A percentile compares a stretch with the other conserved stretches of the same genome.
phyloP scores from a whole-genome alignment of 2,113 vertebrate genomes.

The Erythrolamprus reginae region DNA sequence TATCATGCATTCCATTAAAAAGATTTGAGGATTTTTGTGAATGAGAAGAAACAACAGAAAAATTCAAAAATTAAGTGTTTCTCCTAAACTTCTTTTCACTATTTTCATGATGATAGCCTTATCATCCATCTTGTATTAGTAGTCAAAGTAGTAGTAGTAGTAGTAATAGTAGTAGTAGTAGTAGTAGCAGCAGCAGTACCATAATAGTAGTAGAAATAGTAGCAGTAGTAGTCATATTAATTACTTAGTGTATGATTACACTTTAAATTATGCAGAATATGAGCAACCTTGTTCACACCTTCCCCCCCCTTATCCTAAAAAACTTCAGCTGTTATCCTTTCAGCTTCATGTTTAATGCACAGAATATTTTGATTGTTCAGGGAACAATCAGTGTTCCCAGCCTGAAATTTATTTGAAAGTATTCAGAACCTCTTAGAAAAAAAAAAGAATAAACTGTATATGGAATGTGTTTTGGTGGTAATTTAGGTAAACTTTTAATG shows the following conservation, averaged over 20 bases:
- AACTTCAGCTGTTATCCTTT: neutral
- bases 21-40: neutral
- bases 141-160: neutral
- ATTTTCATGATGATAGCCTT: neutral
- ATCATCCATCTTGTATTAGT: too few relatives aligned
- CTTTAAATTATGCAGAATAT: neutral
- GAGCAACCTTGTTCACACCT: neutral
- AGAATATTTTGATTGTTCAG: neutral
- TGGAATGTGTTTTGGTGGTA: conserved; percentile 1
- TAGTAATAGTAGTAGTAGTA: neutral
- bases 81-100: neutral
- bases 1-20: neutral
- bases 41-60: neutral
- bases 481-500: neutral
- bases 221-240: neutral
- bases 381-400: neutral
- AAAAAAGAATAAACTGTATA: conserved; percentile 2
- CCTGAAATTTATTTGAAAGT: neutral
- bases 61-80: neutral
- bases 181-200: too few relatives aligned
- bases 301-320: neutral
- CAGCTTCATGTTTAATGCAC: neutral
- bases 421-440: neutral
- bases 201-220: too few relatives aligned
- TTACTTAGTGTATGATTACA: neutral